Percentiles rank a stretch among this genome's conserved stretches.
Evolutionary conservation across 2,797 vertebrate genomes (phyloP).

Genomic region (Prunella strophiata): DNA sequence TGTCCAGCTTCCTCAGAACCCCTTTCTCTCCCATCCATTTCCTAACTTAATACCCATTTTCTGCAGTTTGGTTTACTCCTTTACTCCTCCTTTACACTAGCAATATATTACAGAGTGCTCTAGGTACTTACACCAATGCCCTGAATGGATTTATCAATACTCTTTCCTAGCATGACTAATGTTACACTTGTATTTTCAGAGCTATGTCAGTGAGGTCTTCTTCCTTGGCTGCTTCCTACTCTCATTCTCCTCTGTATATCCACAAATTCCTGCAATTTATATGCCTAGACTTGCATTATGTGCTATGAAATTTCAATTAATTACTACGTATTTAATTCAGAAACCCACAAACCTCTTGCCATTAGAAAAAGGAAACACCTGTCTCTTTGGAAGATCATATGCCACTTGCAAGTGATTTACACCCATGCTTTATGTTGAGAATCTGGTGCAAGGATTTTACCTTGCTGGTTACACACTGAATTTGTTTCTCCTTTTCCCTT

Average conservation of each 20-base stretch:
- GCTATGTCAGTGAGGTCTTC: fast-evolving
- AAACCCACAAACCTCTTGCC: neutral
- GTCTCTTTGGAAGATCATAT: neutral
- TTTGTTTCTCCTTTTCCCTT: neutral
- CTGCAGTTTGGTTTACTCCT: neutral
- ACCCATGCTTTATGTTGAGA: neutral
- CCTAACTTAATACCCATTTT: neutral
- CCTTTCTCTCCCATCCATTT: neutral
- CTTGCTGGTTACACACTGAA: neutral
- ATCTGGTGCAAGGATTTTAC: neutral
- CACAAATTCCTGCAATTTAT: neutral
- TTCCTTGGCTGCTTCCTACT: neutral
- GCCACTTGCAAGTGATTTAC: neutral
- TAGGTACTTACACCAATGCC: neutral
- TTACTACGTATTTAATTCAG: neutral
- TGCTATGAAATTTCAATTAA: neutral
- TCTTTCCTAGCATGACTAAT: neutral
- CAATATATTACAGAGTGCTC: neutral
- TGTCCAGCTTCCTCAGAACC: neutral
- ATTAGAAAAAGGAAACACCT: neutral
- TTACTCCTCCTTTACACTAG: neutral
- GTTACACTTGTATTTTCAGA: neutral
- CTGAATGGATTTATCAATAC: neutral
- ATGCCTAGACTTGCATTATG: neutral
- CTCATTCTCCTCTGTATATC: neutral